Base-by-base conservation (phyloP, 2,888 invertebrate genomes). In the Andrena chrysosceles region DNA sequence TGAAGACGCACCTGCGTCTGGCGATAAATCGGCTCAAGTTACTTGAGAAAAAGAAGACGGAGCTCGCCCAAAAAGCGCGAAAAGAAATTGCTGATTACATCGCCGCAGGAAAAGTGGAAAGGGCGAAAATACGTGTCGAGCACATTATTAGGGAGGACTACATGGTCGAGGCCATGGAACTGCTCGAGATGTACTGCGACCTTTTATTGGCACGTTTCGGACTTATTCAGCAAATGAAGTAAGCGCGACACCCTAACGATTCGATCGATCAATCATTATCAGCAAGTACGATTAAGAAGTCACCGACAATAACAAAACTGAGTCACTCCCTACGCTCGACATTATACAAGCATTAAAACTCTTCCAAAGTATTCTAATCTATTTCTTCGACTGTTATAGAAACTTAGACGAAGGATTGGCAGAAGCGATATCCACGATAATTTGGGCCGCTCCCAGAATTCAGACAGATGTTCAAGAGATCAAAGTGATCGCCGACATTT, bases 181-280 rank as follows among this genome's bases (percentile, higher is more conserved):
- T 99, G 79, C 96, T 99, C 0, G 99, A 99, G 95, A 99, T 99
- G 99, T 99, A 99, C 93, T 99, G 99, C 94, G 99, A 99, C 94
- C 95, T 99, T 70, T 94, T 99, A 62, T 94, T 99, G 72, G 99
- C 99, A 0, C 96, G 99, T 91, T 99, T 99, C 94, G 99, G 99
- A 0, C 95, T 99, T 10, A 96, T 99, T 72, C 98, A 98, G 59
- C 99, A 99, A 94, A 98, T 99, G 98, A 99, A 99, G 95, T 98
- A 96, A 93, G 94, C 91, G 26, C 20, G n/a, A 0, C 13, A 42
- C 42, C 42, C 42, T 42, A 42, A 42, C 13, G 13, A 42, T 42
- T 13, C 10, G 3, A 35, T 35, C 35, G 35, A 35, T 35, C 35
- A 10, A 35, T 35, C 35, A 35, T 35, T 35, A 35, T 35, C 35